Evolutionary conservation across 1,140 invertebrate genomes (phyloP), one percentile per base, ranked within the genome.

Genomic region (Drosophila yakuba): DNA sequence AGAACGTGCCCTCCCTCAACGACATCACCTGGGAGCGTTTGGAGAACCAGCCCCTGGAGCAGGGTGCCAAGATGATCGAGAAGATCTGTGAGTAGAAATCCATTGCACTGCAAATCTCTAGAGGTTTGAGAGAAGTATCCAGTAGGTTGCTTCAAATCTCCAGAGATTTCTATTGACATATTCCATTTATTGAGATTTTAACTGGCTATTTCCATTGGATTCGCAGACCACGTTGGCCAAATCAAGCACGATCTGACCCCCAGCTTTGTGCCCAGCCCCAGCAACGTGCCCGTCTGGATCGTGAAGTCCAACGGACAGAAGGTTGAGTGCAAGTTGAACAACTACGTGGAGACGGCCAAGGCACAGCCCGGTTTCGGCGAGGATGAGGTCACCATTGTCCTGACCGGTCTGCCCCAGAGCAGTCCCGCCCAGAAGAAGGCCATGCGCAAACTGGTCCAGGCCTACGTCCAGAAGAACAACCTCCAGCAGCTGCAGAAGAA

Each of bases 381-480:
- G 60, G 78, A 91, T 56, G 90, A 91, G 76, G 90, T 91, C 3
- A 91, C 90, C 56, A 78, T 91, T 62, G 77, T 91, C 20, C 45
- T 91, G 15, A 91, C 90, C 39, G 91, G 91, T 50, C 67, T 92
- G 60, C 91, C 83, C 66, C 64, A 83, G 43, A 77, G 12, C 14
- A 73, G 74, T 1, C 61, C 60, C 25, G 71, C 75, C 43, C 67
- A 66, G 20, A 77, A 75, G 64, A 86, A 89, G 55, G 81, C 88
- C 51, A 83, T 79, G 54, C 74, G 63, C 45, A 75, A 84, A 28
- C 58, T 92, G 54, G 67, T 86, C 45, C 69, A 91, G 52, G 74
- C 90, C 28, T 92, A 90, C 23, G 48, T 76, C 62, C 76, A 86
- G 61, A 77, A 77, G 2, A 81, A 92, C 74, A 91, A 91, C 35